Percentiles rank a stretch among this genome's conserved stretches.
Evolutionary conservation across 2,888 invertebrate genomes (phyloP).

Genomic region (Lasioglossum figueresi): DNA sequence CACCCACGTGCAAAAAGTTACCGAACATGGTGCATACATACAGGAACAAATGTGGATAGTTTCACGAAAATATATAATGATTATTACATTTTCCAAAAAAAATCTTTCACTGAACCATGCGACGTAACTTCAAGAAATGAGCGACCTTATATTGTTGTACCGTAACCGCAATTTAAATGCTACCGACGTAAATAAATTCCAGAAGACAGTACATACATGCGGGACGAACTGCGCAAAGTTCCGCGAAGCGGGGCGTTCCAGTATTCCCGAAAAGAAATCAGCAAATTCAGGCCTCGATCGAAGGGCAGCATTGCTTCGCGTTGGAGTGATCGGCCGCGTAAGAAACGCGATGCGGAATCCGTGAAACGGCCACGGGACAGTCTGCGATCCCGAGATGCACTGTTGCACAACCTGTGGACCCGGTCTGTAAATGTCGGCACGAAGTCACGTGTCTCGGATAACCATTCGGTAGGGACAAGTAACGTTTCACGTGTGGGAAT

Average conservation of each 20-base stretch:
- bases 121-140: not conserved
- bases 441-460: conserved; percentile 16
- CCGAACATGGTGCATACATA: not conserved
- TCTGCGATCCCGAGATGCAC: not conserved
- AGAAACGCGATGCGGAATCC: not conserved
- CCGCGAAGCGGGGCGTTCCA: not conserved
- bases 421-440: conserved; percentile 9
- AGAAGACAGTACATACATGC: not conserved
- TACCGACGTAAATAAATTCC: not conserved
- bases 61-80: not conserved
- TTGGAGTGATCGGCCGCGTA: not conserved
- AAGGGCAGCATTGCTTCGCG: not conserved
- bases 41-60: not conserved
- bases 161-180: not conserved
- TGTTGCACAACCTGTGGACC: conserved; percentile 19
- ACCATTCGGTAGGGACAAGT: conserved; percentile 15
- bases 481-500: conserved; percentile 18
- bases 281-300: too few relatives aligned
- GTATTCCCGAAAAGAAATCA: not conserved
- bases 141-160: not conserved
- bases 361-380: not conserved
- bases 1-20: not conserved
- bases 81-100: not conserved
- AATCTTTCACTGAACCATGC: rapidly evolving
- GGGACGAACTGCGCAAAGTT: not conserved